Evolutionary conservation across 2,888 invertebrate species (phyloP).

Genomic region (Andrena chrysosceles): DNA sequence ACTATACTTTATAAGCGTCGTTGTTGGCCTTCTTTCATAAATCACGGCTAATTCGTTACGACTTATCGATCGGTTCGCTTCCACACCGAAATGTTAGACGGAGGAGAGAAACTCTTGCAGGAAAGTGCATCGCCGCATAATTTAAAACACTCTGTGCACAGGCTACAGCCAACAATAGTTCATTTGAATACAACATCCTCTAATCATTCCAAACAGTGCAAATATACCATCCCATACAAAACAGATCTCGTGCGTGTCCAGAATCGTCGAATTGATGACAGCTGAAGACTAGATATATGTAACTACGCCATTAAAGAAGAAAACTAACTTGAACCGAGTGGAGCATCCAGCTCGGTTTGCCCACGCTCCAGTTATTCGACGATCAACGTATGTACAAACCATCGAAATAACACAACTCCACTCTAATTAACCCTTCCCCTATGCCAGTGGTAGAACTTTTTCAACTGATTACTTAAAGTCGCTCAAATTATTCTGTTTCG

Average conservation of each 20-base stretch:
- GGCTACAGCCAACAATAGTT: neutral
- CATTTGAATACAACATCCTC: neutral
- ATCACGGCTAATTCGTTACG: conserved; percentile 38
- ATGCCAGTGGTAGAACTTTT: too few relatives aligned
- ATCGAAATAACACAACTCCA: neutral
- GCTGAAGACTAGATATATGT: neutral
- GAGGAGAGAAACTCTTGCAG: neutral
- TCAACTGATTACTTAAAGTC: too few relatives aligned
- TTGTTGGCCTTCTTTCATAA: conserved; percentile 26
- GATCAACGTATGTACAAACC: neutral
- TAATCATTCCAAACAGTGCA: neutral
- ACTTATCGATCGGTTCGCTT: conserved; percentile 28
- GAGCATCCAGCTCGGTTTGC: neutral
- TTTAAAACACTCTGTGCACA: neutral
- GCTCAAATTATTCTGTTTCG: too few relatives aligned
- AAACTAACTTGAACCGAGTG: conserved; percentile 6
- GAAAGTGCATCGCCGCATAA: neutral
- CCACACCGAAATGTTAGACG: conserved; percentile 10
- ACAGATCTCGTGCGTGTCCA: neutral
- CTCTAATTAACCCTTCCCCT: neutral
- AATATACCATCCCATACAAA: neutral
- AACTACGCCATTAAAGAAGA: conserved; percentile 6
- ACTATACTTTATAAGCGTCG: conserved; percentile 30
- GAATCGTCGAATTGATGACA: neutral
- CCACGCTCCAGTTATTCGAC: neutral